These are phyloP conservation scores for Xenops minutus DNA, from an alignment of 2,797 vertebrate species.

Conservation along the genomic window DNA sequence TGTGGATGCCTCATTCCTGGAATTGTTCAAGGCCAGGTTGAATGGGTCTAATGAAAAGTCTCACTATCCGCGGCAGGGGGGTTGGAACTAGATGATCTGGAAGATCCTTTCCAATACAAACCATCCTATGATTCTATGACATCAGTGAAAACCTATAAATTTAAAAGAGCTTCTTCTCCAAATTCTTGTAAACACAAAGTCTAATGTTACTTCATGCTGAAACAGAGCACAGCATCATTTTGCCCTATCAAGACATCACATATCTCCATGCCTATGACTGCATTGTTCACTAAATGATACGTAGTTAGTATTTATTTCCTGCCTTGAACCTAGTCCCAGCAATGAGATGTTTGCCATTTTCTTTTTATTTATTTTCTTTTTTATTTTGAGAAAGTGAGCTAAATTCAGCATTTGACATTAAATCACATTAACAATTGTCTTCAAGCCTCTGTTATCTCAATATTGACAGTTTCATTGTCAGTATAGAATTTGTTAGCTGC, in stretches of 20 bases:
- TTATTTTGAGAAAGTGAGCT: background rate
- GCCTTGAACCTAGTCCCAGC: background rate
- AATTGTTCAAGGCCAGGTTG: background rate
- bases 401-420: background rate
- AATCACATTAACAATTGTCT: background rate
- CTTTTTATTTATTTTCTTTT: background rate
- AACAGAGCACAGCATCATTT: background rate
- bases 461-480: background rate
- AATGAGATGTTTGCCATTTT: background rate
- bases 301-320: background rate
- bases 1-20: no score
- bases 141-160: background rate
- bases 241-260: background rate
- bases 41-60: background rate
- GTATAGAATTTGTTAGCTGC: background rate
- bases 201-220: background rate
- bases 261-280: background rate
- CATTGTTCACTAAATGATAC: background rate
- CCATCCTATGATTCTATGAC: background rate
- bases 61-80: accelerated
- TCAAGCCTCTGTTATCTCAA: background rate
- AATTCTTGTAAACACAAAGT: background rate
- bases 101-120: background rate
- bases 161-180: background rate
- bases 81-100: background rate